Conservation (phyloP, 2,888 invertebrate genomes). For the Myopa tessellatipennis region DNA sequence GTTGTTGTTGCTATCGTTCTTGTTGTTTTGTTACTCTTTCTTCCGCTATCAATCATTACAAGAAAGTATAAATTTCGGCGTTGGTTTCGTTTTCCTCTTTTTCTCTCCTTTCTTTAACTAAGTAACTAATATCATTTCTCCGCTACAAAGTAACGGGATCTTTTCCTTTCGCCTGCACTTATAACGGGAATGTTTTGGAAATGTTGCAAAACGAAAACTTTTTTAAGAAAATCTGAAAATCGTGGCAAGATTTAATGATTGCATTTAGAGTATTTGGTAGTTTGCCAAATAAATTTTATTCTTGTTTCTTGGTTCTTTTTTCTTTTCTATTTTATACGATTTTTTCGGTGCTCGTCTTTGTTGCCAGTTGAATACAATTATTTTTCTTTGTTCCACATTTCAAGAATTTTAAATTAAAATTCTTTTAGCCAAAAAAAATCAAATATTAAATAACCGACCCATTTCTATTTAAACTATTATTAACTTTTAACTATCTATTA, state of each 20-base stretch:
- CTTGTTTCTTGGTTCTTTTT: background rate
- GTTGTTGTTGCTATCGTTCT: no score
- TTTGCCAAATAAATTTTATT: constrained; percentile 1
- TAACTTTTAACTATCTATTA: no score
- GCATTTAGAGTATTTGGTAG: background rate
- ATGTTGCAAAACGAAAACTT: background rate
- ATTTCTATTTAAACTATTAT: no score
- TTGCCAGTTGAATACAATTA: background rate
- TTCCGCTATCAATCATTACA: no score
- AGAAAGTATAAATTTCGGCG: no score
- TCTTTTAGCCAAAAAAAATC: background rate
- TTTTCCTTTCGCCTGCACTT: background rate
- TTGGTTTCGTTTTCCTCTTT: no score
- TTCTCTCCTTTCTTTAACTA: background rate
- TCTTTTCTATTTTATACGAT: background rate
- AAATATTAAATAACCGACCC: no score
- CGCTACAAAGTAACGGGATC: background rate
- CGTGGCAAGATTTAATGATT: background rate
- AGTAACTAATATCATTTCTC: background rate
- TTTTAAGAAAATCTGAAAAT: background rate
- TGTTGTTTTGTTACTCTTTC: no score
- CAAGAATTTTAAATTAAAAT: background rate
- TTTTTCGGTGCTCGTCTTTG: background rate
- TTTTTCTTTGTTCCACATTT: background rate
- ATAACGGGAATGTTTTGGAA: background rate